Evolutionary conservation across 2,113 vertebrate genomes (phyloP).

Genomic region (Spea multiplicata): DNA sequence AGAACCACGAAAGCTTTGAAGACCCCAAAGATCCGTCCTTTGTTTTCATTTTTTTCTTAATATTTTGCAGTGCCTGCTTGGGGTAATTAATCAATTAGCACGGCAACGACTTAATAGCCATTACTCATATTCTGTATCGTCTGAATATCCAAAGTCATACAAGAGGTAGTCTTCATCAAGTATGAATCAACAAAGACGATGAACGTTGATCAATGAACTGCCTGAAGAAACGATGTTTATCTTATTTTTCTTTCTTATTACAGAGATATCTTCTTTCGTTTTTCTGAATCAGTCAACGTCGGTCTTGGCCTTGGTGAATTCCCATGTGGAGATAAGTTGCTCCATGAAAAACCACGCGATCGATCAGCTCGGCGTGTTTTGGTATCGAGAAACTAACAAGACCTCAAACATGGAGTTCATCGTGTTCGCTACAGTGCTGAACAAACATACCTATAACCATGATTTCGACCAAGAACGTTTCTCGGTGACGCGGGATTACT

Average conservation of each 20-base stretch:
- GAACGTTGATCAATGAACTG: too few species aligned
- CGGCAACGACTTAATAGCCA: too few species aligned
- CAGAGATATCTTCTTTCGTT: constrained; percentile 37
- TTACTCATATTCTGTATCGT: too few species aligned
- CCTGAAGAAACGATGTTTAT: not conserved
- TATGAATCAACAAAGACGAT: too few species aligned
- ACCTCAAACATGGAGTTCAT: constrained; percentile 51
- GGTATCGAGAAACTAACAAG: constrained; percentile 54
- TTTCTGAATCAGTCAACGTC: not conserved
- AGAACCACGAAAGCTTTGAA: too few species aligned
- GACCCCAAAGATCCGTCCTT: too few species aligned
- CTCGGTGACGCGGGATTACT: accelerated
- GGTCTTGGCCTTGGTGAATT: constrained; percentile 17
- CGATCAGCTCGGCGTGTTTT: constrained; percentile 48
- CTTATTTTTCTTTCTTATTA: constrained; percentile 6
- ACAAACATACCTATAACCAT: accelerated
- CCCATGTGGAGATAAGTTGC: not conserved
- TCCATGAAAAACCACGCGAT: not conserved
- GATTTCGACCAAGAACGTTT: accelerated
- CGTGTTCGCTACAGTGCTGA: not conserved
- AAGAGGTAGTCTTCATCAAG: too few species aligned
- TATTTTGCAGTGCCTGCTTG: too few species aligned
- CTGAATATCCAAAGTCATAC: too few species aligned
- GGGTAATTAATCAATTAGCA: too few species aligned
- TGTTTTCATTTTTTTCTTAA: too few species aligned